Evolutionary conservation across 2,797 vertebrate species (phyloP).

Genomic region (Austrolebias charrua): DNA sequence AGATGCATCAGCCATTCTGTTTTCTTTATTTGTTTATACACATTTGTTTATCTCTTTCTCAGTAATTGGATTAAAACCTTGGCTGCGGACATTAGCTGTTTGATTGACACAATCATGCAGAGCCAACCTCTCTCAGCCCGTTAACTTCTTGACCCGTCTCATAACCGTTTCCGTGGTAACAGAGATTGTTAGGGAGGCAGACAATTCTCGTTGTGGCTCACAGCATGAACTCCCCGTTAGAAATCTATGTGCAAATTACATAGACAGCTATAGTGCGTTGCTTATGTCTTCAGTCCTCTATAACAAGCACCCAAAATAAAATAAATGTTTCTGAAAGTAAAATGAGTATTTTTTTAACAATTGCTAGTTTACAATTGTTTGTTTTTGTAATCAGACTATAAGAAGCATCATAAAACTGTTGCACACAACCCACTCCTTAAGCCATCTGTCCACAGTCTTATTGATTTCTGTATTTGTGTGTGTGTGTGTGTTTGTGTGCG

Average conservation of each 20-base stretch:
- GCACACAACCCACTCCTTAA: conserved; percentile 30
- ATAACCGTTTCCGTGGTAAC: conserved; percentile 42
- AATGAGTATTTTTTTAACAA: not conserved
- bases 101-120: conserved; percentile 9
- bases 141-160: conserved; percentile 8
- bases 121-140: conserved; percentile 7
- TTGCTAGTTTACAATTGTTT: not conserved
- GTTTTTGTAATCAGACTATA: conserved; percentile 15
- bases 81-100: not conserved
- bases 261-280: too few relatives aligned
- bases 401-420: conserved; percentile 11
- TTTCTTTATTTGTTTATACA: not conserved
- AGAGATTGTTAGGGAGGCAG: conserved; percentile 29
- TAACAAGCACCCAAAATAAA: not conserved
- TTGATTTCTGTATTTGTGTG: conserved; percentile 17
- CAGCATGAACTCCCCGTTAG: conserved; percentile 25
- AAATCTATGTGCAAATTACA: conserved; percentile 3
- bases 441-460: conserved; percentile 54
- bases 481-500: conserved; percentile 18
- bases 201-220: conserved; percentile 31
- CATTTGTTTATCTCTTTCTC: not conserved
- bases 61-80: not conserved
- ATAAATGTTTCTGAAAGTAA: too few relatives aligned
- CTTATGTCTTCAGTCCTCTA: too few relatives aligned
- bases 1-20: not conserved